phyloP scores from a whole-genome alignment of 1,140 invertebrate genomes.

The Drosophila pallidifrons region DNA sequence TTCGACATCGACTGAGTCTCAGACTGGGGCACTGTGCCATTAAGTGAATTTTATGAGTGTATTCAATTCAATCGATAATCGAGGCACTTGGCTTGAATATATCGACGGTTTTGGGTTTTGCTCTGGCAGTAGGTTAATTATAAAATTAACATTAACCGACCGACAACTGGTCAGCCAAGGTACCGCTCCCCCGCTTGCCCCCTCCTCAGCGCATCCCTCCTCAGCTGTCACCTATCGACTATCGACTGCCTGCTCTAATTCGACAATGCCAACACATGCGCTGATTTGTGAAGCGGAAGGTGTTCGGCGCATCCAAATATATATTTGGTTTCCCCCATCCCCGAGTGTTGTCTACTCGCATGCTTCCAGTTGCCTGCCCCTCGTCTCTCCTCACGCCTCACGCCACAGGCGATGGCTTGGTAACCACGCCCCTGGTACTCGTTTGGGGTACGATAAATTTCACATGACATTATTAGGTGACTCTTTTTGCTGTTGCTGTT shows the following conservation, averaged over 20 bases:
- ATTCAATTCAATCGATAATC: conserved; percentile 39
- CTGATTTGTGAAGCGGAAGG: conserved; percentile 81
- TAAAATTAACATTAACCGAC: conserved; percentile 79
- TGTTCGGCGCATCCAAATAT: conserved; percentile 78
- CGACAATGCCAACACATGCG: conserved; percentile 56
- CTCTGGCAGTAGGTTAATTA: conserved; percentile 69
- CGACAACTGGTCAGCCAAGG: conserved; percentile 72
- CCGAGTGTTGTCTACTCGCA: conserved; percentile 40
- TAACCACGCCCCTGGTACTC: conserved; percentile 58
- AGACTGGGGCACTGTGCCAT: conserved; percentile 23
- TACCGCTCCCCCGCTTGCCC: neutral
- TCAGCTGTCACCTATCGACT: neutral
- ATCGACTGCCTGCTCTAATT: conserved; percentile 16
- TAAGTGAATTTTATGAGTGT: conserved; percentile 26
- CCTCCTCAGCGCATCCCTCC: neutral
- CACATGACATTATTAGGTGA: conserved; percentile 82
- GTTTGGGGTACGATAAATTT: conserved; percentile 65
- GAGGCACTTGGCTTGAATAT: conserved; percentile 36
- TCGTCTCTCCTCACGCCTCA: neutral
- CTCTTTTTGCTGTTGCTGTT: conserved; percentile 56
- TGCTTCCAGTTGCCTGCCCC: conserved; percentile 22
- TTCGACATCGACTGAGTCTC: neutral
- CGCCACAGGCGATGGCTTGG: neutral
- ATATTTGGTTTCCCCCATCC: conserved; percentile 36
- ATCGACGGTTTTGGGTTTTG: conserved; percentile 19